Conservation (phyloP, 2,888 invertebrate species). For the Drosophila siamana region DNA sequence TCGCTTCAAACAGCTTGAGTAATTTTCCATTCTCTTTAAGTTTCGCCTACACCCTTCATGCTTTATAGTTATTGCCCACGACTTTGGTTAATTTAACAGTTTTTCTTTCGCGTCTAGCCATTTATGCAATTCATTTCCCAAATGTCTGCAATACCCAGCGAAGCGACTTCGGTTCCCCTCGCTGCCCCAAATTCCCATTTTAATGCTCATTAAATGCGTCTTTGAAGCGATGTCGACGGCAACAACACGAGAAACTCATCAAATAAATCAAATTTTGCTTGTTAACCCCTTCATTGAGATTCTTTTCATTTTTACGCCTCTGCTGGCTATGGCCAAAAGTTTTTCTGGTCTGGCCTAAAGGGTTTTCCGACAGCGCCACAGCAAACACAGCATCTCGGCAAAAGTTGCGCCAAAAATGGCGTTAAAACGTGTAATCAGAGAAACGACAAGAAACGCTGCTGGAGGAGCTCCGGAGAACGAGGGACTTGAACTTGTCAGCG, state of each 20-base stretch:
- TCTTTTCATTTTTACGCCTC: slow-evolving; percentile 58
- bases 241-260: slow-evolving; percentile 70
- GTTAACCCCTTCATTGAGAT: slow-evolving; percentile 78
- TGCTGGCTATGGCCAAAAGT: slow-evolving; percentile 37
- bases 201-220: slow-evolving; percentile 72
- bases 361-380: slow-evolving; percentile 41
- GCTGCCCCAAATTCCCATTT: slow-evolving; percentile 50
- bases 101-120: slow-evolving; percentile 30
- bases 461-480: slow-evolving; percentile 6
- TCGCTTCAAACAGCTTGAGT: too few relatives aligned
- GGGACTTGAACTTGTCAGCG: slow-evolving; percentile 61
- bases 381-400: slow-evolving; percentile 39
- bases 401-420: slow-evolving; percentile 72
- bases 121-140: slow-evolving; percentile 48
- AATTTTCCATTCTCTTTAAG: not conserved
- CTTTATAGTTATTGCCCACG: slow-evolving; percentile 24
- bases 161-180: slow-evolving; percentile 1
- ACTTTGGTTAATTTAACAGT: slow-evolving; percentile 43
- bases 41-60: not conserved
- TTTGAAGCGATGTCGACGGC: slow-evolving; percentile 39
- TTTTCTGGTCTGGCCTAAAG: slow-evolving; percentile 65
- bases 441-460: slow-evolving; percentile 54
- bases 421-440: slow-evolving; percentile 75
- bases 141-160: slow-evolving; percentile 33
- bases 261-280: slow-evolving; percentile 79